Base-by-base conservation (phyloP, 2,888 invertebrate genomes). In the Aleiodes testaceus region DNA sequence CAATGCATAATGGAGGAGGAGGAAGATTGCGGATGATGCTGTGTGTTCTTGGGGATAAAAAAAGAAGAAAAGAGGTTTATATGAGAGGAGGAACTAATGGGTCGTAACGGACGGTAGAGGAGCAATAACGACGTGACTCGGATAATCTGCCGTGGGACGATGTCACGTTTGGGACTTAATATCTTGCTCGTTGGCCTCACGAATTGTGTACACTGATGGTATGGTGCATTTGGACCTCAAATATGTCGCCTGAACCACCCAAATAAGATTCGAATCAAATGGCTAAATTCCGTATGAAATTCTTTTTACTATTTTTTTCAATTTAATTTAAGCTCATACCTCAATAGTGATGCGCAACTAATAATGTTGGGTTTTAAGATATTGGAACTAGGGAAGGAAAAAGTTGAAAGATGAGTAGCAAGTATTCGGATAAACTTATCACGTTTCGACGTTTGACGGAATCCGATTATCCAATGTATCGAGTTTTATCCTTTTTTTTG, bases 161-260 rank as follows among this genome's bases (percentile, higher is more conserved):
- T 76, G 79, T 79, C 79, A 77, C 74, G 78, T 75, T 70, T 75
- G 76, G 70, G 76, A 77, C 75, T 77, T 82, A 81, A 83, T 75
- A 75, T 83, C 82, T 81, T 78, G 72, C 73, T 71, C 69, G 63
- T 78, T 74, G 78, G 79, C 79, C 80, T 77, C 77, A 72, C 66
- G 74, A 77, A 79, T 77, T 36, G 36, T 36, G 11, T 36, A 36
- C 36, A 36, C 36, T 75, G 78, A 78, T 72, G 77, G 72, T 69
- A 72, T 73, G 75, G 76, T 72, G 77, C 78, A 74, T 75, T 70
- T 73, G 73, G 16, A 73, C 72, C 74, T 77, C 74, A 78, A 80
- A 79, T 78, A 78, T 79, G 80, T 80, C 78, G 80, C 80, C 70
- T 3, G 77, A 78, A 79, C 79, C 79, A 79, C 76, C 71, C 3